phyloP scores from a whole-genome alignment of 64 coral and sea anemone species.

The Catalaphyllia jardinei region DNA sequence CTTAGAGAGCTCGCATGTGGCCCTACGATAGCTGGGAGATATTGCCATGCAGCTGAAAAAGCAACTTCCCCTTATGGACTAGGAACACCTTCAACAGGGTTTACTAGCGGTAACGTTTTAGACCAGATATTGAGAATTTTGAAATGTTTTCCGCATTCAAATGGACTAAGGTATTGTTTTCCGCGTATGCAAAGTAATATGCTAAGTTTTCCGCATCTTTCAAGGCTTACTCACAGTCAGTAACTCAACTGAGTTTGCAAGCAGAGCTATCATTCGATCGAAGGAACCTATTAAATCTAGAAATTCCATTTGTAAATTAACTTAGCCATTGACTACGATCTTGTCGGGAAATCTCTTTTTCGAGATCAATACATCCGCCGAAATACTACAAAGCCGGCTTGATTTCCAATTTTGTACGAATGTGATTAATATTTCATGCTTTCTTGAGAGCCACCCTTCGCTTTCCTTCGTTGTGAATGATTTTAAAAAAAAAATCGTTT shows the following conservation, averaged over 20 bases:
- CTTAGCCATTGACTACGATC: not conserved
- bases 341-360: not conserved
- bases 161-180: not conserved
- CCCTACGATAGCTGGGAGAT: not conserved
- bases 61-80: not conserved
- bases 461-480: not conserved
- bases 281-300: not conserved
- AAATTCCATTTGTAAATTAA: not conserved
- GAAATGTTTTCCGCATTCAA: not conserved
- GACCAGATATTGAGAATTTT: not conserved
- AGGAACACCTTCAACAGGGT: not conserved
- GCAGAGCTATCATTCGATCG: not conserved
- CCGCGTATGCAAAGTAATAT: not conserved
- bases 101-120: not conserved
- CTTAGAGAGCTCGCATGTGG: not conserved
- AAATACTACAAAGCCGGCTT: not conserved
- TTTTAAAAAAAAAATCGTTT: not conserved
- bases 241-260: not conserved
- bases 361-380: conserved; percentile 1
- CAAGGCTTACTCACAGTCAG: not conserved
- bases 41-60: not conserved
- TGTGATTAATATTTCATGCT: conserved; percentile 19
- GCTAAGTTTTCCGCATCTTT: not conserved
- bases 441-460: not conserved
- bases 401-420: conserved; percentile 21